Percentiles rank a stretch among this genome's conserved stretches.
Evolutionary conservation across 1,140 invertebrate species (phyloP).

Genomic region (Dinothrombium tinctorium): DNA sequence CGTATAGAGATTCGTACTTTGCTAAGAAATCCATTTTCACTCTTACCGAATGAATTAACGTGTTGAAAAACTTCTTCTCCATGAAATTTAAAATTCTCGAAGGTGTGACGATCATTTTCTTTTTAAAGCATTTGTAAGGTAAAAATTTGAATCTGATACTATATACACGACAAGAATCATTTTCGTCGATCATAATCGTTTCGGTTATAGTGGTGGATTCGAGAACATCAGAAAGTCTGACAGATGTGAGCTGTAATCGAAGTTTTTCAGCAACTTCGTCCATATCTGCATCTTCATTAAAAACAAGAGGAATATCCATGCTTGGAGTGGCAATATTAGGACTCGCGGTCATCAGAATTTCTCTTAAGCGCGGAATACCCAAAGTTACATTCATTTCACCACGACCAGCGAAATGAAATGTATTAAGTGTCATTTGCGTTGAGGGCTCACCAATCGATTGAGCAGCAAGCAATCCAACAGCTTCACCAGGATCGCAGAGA

Average conservation of each 20-base stretch:
- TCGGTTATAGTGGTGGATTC: constrained; percentile 42
- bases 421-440: constrained; percentile 99
- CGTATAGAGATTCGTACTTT: constrained; percentile 4
- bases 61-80: constrained; percentile 23
- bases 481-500: constrained; percentile 66
- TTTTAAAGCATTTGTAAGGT: constrained; percentile 39
- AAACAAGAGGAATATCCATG: constrained; percentile 66
- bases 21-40: constrained; percentile 13
- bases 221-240: constrained; percentile 49
- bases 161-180: constrained; percentile 16
- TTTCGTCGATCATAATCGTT: constrained; percentile 23
- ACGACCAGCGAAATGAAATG: constrained; percentile 96
- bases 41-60: constrained; percentile 18
- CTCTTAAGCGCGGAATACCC: constrained; percentile 80
- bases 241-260: constrained; percentile 41
- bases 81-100: constrained; percentile 29
- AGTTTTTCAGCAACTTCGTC: constrained; percentile 35
- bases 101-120: constrained; percentile 40
- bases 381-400: constrained; percentile 99
- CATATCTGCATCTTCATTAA: constrained; percentile 5
- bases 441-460: constrained; percentile 54
- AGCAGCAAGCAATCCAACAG: constrained; percentile 82
- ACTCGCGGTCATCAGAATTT: constrained; percentile 89
- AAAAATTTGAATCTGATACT: constrained; percentile 38
- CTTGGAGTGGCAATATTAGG: constrained; percentile 78